Evolutionary conservation across 1,140 invertebrate genomes (phyloP).

Genomic region (Cydia pomonella): DNA sequence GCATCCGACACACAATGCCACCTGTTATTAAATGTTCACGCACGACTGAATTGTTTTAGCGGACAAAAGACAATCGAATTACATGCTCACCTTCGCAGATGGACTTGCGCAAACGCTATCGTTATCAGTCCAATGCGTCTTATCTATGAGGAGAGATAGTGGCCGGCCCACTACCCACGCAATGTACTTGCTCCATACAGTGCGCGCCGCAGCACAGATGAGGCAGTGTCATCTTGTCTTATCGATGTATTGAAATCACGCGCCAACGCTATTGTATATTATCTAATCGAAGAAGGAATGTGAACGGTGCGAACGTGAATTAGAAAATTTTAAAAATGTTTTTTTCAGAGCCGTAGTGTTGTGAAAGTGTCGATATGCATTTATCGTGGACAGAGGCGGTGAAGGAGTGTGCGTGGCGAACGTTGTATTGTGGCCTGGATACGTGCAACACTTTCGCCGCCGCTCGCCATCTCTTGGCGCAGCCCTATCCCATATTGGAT

Average conservation of each 20-base stretch:
- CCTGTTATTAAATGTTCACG: conserved; percentile 36
- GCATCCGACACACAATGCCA: conserved; percentile 24
- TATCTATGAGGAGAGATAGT: conserved; percentile 45
- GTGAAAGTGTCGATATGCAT: conserved; percentile 58
- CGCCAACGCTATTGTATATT: conserved; percentile 42
- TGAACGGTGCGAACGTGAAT: conserved; percentile 51
- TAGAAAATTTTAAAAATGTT: conserved; percentile 26
- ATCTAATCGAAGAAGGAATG: conserved; percentile 53
- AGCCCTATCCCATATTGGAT: conserved; percentile 62
- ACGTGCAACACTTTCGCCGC: conserved; percentile 57
- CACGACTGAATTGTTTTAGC: conserved; percentile 41
- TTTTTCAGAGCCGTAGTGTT: conserved; percentile 43
- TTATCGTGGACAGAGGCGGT: conserved; percentile 55
- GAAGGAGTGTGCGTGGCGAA: conserved; percentile 57
- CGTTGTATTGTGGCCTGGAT: conserved; percentile 55
- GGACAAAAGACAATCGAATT: conserved; percentile 34
- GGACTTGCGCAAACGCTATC: conserved; percentile 31
- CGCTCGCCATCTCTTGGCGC: conserved; percentile 53
- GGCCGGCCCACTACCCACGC: conserved; percentile 45
- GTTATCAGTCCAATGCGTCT: conserved; percentile 34
- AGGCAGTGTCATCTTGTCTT: conserved; percentile 56
- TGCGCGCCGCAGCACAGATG: conserved; percentile 44
- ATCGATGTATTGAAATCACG: conserved; percentile 70
- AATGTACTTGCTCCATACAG: conserved; percentile 37
- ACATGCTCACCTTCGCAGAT: conserved; percentile 5